phyloP scores from a whole-genome alignment of 2,888 invertebrate species.

The Malachius bipustulatus region DNA sequence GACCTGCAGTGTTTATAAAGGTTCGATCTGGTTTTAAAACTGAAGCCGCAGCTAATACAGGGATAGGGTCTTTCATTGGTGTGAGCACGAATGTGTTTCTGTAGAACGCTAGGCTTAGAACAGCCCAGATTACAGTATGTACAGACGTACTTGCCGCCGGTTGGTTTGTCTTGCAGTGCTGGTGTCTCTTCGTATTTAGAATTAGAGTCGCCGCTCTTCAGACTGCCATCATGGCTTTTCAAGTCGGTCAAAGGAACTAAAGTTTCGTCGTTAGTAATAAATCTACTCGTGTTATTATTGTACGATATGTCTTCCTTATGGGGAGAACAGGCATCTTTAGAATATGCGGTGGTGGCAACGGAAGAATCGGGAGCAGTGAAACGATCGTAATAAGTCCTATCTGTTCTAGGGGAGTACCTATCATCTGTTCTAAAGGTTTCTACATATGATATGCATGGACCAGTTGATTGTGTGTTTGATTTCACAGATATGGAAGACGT shows the following conservation, averaged over 20 bases:
- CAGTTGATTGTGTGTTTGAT: conserved; percentile 25
- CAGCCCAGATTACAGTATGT: conserved; percentile 80
- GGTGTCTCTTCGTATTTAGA: conserved; percentile 15
- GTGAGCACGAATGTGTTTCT: conserved; percentile 89
- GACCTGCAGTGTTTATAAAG: conserved; percentile 75
- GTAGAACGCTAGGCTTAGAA: conserved; percentile 85
- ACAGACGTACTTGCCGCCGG: conserved; percentile 64
- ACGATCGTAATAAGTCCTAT: conserved; percentile 13
- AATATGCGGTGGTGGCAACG: background rate
- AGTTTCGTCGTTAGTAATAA: background rate
- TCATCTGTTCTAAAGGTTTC: conserved; percentile 10
- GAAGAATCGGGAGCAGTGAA: background rate
- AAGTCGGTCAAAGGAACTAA: background rate
- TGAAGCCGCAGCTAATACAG: conserved; percentile 78
- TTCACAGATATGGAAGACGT: conserved; percentile 37
- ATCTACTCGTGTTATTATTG: background rate
- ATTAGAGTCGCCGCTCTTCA: background rate
- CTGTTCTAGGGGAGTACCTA: conserved; percentile 11
- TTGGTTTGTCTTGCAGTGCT: conserved; percentile 24
- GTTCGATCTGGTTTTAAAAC: conserved; percentile 90
- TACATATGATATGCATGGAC: conserved; percentile 34
- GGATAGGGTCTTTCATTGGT: conserved; percentile 89
- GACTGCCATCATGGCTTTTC: background rate
- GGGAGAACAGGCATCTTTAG: conserved; percentile 11
- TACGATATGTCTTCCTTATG: conserved; percentile 17